Evolutionary conservation across 2,888 invertebrate genomes (phyloP).

Genomic region (Gymnosoma rotundatum): DNA sequence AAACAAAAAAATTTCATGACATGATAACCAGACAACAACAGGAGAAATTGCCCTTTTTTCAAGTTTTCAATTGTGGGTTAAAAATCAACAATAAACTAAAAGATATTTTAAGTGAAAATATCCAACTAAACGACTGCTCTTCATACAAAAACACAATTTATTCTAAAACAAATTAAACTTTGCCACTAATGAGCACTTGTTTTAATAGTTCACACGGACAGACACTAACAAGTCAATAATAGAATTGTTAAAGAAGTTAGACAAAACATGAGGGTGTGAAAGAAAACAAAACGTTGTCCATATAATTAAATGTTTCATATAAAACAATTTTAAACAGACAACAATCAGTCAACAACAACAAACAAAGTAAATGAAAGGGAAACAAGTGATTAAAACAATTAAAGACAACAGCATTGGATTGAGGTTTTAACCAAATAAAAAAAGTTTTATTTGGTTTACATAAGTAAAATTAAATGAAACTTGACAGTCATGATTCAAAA

Average conservation of each 20-base stretch:
- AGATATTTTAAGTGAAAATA: constrained; percentile 47
- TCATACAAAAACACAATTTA: constrained; percentile 5
- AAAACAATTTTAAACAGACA: constrained; percentile 23
- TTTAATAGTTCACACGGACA: constrained; percentile 29
- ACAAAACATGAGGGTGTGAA: constrained; percentile 13
- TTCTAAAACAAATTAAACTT: constrained; percentile 30
- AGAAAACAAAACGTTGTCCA: not conserved
- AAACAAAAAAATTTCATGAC: not conserved
- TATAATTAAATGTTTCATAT: constrained; percentile 14
- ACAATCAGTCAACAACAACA: not conserved
- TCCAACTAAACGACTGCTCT: constrained; percentile 22
- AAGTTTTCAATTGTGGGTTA: constrained; percentile 47
- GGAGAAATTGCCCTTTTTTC: too few relatives aligned
- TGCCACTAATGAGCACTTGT: constrained; percentile 49
- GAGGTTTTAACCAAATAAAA: too few relatives aligned
- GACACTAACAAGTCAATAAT: constrained; percentile 7
- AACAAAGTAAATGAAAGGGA: constrained; percentile 6
- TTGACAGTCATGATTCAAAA: too few relatives aligned
- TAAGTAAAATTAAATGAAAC: too few relatives aligned
- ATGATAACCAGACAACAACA: not conserved
- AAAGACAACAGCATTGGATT: too few relatives aligned
- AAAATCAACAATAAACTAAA: constrained; percentile 30
- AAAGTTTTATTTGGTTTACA: too few relatives aligned
- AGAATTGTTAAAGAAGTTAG: constrained; percentile 6
- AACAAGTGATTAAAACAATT: constrained; percentile 32